Conservation (phyloP, 2,113 vertebrate species). For the Mesoclemmys tuberculata region DNA sequence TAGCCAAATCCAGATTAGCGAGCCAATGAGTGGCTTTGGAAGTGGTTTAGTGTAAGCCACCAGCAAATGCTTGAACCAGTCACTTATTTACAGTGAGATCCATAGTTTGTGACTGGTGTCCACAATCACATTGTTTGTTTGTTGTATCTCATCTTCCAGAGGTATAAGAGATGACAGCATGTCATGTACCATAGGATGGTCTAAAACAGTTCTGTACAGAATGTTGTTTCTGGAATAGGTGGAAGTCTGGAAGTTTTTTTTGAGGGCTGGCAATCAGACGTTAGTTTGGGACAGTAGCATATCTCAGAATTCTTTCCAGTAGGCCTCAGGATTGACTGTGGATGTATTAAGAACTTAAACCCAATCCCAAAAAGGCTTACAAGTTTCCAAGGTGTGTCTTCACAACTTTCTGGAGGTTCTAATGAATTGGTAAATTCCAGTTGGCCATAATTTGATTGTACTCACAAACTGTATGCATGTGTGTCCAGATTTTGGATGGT, state of each 20-base stretch:
- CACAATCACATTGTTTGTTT: neutral
- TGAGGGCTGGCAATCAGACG: neutral
- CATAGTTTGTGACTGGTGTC: neutral
- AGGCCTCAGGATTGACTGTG: neutral
- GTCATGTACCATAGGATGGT: neutral
- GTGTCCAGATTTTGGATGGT: neutral
- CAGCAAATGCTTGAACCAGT: neutral
- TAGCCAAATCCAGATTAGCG: neutral
- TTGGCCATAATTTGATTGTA: neutral
- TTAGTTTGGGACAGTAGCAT: neutral
- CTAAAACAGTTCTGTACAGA: neutral
- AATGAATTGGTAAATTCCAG: neutral
- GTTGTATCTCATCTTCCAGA: neutral
- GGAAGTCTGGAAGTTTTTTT: neutral
- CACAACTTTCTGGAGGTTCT: neutral
- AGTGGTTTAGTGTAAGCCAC: neutral
- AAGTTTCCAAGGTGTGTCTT: neutral
- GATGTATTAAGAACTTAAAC: neutral
- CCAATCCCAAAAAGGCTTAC: neutral
- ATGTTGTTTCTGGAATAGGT: neutral
- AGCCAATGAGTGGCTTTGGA: neutral
- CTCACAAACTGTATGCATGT: neutral
- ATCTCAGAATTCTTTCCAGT: neutral
- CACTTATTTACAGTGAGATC: neutral
- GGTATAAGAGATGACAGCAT: neutral